A percentile compares a stretch with the other conserved stretches of the same genome.
Evolutionary conservation across 2,888 invertebrate genomes (phyloP).

Genomic region (Aradus depressus): DNA sequence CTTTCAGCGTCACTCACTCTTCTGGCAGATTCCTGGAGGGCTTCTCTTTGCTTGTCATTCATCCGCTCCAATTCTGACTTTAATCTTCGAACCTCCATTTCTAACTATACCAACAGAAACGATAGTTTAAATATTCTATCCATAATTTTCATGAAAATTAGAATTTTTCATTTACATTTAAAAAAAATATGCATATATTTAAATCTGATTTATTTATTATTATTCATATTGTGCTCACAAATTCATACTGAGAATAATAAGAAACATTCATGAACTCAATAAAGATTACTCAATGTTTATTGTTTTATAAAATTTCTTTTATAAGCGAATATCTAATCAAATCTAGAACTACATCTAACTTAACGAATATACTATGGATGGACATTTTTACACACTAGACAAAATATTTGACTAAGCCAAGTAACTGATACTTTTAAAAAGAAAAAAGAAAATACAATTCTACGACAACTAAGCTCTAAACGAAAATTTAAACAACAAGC

Average conservation of each 20-base stretch:
- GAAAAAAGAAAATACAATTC: too few relatives aligned
- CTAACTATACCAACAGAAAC: constrained; percentile 42
- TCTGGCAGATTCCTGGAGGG: constrained; percentile 56
- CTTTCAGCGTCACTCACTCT: constrained; percentile 35
- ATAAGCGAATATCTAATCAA: not conserved
- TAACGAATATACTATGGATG: not conserved
- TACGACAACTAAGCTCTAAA: too few relatives aligned
- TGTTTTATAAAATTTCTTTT: constrained; percentile 8
- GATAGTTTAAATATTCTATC: not conserved
- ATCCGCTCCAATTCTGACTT: constrained; percentile 67
- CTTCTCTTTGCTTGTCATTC: constrained; percentile 60
- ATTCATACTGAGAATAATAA: not conserved
- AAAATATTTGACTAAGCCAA: not conserved
- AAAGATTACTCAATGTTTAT: not conserved
- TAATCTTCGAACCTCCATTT: constrained; percentile 60
- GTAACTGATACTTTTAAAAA: too few relatives aligned
- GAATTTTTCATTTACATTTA: not conserved
- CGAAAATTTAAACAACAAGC: too few relatives aligned
- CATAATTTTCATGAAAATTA: not conserved
- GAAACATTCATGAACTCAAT: not conserved
- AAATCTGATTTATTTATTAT: not conserved
- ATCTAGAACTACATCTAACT: not conserved
- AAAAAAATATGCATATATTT: not conserved
- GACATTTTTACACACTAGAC: not conserved
- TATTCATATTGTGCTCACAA: too few relatives aligned